These are phyloP conservation scores for Drosophila bunnanda DNA, from an alignment of 2,888 invertebrate genomes.

Conservation along the genomic window DNA sequence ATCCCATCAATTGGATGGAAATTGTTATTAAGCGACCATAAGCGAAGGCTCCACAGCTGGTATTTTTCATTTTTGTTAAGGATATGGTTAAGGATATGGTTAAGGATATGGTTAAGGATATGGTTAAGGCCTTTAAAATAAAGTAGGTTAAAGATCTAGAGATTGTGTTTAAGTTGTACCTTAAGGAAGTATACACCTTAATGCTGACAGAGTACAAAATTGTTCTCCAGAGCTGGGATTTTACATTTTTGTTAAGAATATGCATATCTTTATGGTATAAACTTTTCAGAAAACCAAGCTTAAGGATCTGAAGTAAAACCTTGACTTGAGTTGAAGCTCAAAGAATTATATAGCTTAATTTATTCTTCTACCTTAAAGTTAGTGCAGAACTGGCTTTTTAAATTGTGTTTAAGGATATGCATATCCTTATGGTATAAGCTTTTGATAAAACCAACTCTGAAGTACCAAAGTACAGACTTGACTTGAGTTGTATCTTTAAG, in stretches of 20 bases:
- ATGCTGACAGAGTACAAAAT: too few species aligned
- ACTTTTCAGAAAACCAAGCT: background rate
- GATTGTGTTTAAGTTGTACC: background rate
- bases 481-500: too few species aligned
- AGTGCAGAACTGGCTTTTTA: too few species aligned
- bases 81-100: constrained; percentile 12
- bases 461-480: too few species aligned
- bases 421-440: background rate
- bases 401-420: background rate
- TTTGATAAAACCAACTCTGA: background rate
- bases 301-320: too few species aligned
- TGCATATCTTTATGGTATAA: background rate
- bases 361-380: background rate
- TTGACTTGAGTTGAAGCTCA: too few species aligned
- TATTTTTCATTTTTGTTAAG: constrained; percentile 2
- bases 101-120: constrained; percentile 2
- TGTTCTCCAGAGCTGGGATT: too few species aligned
- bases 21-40: constrained; percentile 33
- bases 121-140: background rate
- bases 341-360: background rate
- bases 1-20: constrained; percentile 5
- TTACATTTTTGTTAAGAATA: background rate
- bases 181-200: background rate
- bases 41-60: constrained; percentile 3
- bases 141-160: background rate